Evolutionary conservation across 2,888 invertebrate genomes (phyloP), one percentile per base, ranked within the genome.

Genomic region (Synergus japonicus): DNA sequence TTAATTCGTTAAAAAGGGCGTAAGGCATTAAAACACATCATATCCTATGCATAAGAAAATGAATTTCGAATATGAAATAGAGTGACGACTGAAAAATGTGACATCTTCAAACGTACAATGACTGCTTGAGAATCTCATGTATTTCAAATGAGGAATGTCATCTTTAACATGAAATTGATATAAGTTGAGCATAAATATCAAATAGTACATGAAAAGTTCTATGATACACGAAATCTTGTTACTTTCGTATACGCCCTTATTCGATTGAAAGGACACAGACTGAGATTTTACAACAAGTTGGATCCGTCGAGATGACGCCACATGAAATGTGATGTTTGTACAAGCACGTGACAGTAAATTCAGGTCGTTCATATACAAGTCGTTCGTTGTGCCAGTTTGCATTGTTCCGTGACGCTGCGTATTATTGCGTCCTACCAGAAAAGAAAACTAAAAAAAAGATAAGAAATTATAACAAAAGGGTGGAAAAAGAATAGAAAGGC

Each of bases 281-380:
- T 15, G 29, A 49, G 49, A 69, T 69, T 69, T 29, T 69, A 69
- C 69, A 69, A 22, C 69, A 69, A 73, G 54, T 73, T 37, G 49
- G 41, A 37, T 41, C 13, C 49, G 60, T 60, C 10, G 1, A 44
- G 37, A 37, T 73, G 73, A 49, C 73, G 73, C 49, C 73, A 41
- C 54, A 37, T 73, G 49, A 73, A 73, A 73, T 73, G 49, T 73
- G 29, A 41, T 73, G 37, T 73, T 49, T 73, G 3, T 3, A 54
- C 49, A 13, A 54, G 37, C 73, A 73, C 54, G 73, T 73, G 54
- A 49, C 54, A 73, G 37, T 49, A 3, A 54, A 73, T 73, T 73
- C 73, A 46, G 54, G 73, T 73, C 73, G 73, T 41, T 73, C 49
- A 73, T 73, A 73, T 73, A n/a, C 73, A 29, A 73, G 73, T 73